Conservation (phyloP, 53 echinoderm and acorn worm genomes). For the Astropecten irregularis region DNA sequence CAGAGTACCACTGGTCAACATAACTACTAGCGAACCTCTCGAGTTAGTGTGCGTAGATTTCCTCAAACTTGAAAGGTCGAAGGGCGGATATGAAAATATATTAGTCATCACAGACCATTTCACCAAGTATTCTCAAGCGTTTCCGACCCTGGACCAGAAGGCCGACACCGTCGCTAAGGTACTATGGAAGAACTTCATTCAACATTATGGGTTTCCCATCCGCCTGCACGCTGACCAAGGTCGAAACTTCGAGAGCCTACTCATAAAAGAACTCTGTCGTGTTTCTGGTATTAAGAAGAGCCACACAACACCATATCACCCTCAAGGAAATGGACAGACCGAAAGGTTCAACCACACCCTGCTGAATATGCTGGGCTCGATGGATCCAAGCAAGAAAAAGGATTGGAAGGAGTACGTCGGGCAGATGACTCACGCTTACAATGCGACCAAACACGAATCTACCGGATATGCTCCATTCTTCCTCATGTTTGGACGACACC, state of each 20-base stretch:
- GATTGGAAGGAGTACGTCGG: background rate
- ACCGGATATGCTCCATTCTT: conserved; percentile 14
- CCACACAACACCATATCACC: conserved; percentile 15
- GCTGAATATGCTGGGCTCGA: conserved; percentile 17
- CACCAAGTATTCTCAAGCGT: conserved; percentile 37
- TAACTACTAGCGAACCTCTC: conserved; percentile 30
- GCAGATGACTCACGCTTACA: conserved; percentile 14
- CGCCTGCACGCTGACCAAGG: conserved; percentile 56
- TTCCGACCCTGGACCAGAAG: conserved; percentile 38
- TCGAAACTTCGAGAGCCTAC: conserved; percentile 5
- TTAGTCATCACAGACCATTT: conserved; percentile 47
- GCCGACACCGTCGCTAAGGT: conserved; percentile 36
- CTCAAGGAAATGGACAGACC: conserved; percentile 16
- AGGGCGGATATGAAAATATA: background rate
- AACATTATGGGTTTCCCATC: conserved; percentile 31
- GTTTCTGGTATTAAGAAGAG: conserved; percentile 43
- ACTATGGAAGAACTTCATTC: conserved; percentile 31
- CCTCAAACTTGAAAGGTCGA: conserved; percentile 27
- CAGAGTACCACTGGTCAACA: conserved; percentile 52
- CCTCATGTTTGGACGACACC: conserved; percentile 11
- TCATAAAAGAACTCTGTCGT: conserved; percentile 24
- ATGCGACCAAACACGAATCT: conserved; percentile 1
- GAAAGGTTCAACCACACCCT: conserved; percentile 24
- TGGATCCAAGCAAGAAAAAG: background rate
- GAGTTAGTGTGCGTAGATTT: conserved; percentile 64